These are phyloP conservation scores for Resseliella maxima DNA, from an alignment of 2,888 invertebrate species.

Conservation along the genomic window DNA sequence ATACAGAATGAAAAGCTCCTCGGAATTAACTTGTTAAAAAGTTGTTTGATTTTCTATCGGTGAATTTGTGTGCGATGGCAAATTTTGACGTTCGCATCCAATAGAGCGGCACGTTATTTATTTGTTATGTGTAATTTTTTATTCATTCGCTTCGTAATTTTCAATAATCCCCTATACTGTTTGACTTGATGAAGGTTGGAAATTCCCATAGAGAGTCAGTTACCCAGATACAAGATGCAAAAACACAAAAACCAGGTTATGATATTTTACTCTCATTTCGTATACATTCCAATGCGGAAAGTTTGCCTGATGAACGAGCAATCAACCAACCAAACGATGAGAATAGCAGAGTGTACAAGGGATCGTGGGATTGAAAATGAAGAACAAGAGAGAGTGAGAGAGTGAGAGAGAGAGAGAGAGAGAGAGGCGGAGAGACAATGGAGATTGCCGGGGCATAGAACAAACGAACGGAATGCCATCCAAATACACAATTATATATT, in stretches of 20 bases:
- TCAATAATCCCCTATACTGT: conserved; percentile 23
- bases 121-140: conserved; percentile 31
- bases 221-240: background rate
- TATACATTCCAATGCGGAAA: background rate
- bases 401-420: background rate
- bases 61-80: background rate
- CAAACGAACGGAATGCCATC: background rate
- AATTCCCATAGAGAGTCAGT: conserved; percentile 20
- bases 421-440: background rate
- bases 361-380: too few relatives aligned
- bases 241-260: conserved; percentile 21
- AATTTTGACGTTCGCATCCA: background rate
- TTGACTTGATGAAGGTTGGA: conserved; percentile 2
- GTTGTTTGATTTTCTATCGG: conserved; percentile 34
- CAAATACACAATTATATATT: background rate
- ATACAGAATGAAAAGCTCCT: background rate
- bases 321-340: background rate
- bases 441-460: too few relatives aligned
- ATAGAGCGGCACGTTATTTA: background rate
- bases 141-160: conserved; percentile 34
- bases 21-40: conserved; percentile 31
- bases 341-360: background rate
- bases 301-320: background rate
- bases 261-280: background rate
- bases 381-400: too few relatives aligned